Conservation (phyloP, 2,888 invertebrate species). For the Nowickia ferox region DNA sequence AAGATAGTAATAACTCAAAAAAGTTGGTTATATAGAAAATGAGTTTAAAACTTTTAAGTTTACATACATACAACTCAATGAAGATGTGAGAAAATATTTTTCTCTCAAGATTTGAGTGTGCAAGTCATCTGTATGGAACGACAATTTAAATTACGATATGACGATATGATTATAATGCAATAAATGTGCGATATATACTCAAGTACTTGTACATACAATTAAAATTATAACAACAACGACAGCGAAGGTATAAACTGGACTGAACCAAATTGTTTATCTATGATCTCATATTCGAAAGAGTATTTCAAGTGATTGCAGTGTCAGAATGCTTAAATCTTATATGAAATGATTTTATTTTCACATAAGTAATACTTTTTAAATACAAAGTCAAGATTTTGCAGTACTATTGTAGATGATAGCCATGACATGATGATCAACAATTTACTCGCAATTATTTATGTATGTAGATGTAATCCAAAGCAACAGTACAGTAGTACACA, state of each 20-base stretch:
- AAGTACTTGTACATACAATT: not conserved
- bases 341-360: conserved; percentile 10
- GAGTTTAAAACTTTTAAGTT: no score
- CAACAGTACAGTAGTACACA: no score
- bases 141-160: no score
- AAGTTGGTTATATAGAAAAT: no score
- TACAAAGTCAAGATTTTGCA: conserved; percentile 2
- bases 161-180: no score
- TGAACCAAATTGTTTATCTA: not conserved
- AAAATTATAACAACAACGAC: not conserved
- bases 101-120: no score
- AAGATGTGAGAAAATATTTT: no score
- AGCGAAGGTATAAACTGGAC: not conserved
- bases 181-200: no score
- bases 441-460: conserved; percentile 19
- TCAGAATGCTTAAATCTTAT: conserved; percentile 1
- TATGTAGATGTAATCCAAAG: no score
- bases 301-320: not conserved
- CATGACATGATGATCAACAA: conserved; percentile 11
- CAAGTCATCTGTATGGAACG: no score
- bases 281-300: not conserved
- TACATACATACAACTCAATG: no score
- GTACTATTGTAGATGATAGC: not conserved
- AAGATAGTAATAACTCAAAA: no score
- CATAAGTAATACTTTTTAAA: conserved; percentile 16